Percentiles rank a stretch among this genome's conserved stretches.
phyloP scores from a whole-genome alignment of 2,113 vertebrate genomes.

The Collichthys lucidus region DNA sequence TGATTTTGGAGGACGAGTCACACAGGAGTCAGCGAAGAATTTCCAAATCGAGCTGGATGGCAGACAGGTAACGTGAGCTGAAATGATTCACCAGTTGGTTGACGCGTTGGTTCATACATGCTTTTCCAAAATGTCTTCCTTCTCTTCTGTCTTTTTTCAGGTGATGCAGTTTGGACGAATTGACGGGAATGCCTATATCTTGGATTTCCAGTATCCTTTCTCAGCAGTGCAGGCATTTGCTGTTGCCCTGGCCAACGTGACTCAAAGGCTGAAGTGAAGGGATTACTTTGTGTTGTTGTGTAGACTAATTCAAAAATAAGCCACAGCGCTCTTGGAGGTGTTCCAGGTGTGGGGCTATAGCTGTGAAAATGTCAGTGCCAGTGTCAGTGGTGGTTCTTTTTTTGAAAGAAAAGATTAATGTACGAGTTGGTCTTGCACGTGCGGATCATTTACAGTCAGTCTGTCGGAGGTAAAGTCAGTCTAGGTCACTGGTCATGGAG shows the following conservation, averaged over 20 bases:
- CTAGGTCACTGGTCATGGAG: constrained; percentile 11
- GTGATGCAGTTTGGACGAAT: constrained; percentile 99
- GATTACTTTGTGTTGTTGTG: constrained; percentile 27
- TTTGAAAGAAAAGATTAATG: constrained; percentile 1
- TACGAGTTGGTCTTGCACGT: constrained; percentile 11
- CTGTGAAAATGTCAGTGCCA: not conserved
- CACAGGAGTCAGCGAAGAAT: constrained; percentile 98
- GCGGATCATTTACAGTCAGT: constrained; percentile 26
- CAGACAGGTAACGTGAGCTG: constrained; percentile 88
- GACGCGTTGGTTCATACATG: not conserved
- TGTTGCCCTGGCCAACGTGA: constrained; percentile 98
- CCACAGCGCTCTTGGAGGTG: not conserved
- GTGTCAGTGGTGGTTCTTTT: constrained; percentile 3
- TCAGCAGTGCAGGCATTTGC: constrained; percentile 99
- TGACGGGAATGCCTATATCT: constrained; percentile 97
- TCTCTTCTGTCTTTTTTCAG: constrained; percentile 75
- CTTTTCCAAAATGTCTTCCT: not conserved
- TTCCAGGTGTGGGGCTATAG: not conserved
- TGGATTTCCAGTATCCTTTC: constrained; percentile 99
- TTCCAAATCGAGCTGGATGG: constrained; percentile 99
- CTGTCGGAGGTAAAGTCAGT: constrained; percentile 7
- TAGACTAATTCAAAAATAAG: constrained; percentile 23
- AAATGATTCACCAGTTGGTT: not conserved
- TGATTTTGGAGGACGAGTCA: constrained; percentile 97
- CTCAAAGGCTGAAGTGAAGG: constrained; percentile 96